phyloP scores from a whole-genome alignment of 2,113 vertebrate species.

The Lucifuga dentata region DNA sequence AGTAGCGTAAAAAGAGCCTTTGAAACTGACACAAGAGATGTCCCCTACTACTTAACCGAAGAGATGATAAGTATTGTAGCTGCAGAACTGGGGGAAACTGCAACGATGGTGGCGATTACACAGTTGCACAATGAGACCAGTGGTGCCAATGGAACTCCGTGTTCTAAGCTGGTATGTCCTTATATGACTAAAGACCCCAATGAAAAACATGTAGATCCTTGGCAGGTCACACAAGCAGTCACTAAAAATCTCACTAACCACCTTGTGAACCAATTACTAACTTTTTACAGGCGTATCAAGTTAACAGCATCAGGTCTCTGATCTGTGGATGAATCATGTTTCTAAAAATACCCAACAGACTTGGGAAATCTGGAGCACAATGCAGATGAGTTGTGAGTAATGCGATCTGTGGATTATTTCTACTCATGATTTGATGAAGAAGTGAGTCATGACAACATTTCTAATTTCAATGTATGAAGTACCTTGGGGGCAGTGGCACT shows the following conservation, averaged over 20 bases:
- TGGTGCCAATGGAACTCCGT: background rate
- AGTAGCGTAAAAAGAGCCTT: background rate
- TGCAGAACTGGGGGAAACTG: background rate
- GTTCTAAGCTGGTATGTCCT: slow-evolving; percentile 4
- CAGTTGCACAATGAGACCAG: background rate
- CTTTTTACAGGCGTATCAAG: slow-evolving; percentile 15
- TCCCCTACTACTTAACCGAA: background rate
- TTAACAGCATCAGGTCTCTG: slow-evolving; percentile 9
- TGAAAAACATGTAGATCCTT: slow-evolving; percentile 7
- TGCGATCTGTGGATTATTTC: slow-evolving; percentile 38
- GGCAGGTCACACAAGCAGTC: background rate
- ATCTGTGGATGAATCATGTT: background rate
- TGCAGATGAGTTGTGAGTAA: slow-evolving; percentile 31
- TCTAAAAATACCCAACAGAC: background rate
- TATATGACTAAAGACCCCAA: slow-evolving; percentile 4
- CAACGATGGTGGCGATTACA: background rate
- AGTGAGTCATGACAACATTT: slow-evolving; percentile 36
- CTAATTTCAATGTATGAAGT: slow-evolving; percentile 53
- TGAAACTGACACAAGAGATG: background rate
- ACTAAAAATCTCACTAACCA: slow-evolving; percentile 1
- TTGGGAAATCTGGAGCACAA: slow-evolving; percentile 35
- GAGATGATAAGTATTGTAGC: background rate
- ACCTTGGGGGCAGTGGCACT: slow-evolving; percentile 80
- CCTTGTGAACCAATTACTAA: slow-evolving; percentile 3
- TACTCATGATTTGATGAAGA: slow-evolving; percentile 36